phyloP scores from a whole-genome alignment of 2,888 invertebrate species.

The Lysandra coridon region DNA sequence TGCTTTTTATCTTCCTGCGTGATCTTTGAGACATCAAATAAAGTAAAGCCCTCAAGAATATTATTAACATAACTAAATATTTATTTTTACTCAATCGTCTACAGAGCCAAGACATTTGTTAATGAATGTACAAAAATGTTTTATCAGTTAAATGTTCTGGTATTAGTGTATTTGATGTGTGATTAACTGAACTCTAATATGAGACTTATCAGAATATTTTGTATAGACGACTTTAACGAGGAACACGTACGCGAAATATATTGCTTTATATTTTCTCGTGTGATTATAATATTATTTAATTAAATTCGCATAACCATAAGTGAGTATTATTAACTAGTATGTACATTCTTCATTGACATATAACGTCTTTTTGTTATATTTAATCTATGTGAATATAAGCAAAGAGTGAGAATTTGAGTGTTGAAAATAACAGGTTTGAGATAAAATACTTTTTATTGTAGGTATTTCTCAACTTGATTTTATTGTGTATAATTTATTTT shows the following conservation, averaged over 20 bases:
- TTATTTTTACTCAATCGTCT: not conserved
- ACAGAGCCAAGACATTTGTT: not conserved
- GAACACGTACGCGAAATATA: slow-evolving; percentile 14
- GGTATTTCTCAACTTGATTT: not conserved
- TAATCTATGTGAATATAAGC: not conserved
- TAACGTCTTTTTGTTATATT: not conserved
- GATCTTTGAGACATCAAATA: not conserved
- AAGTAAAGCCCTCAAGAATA: not conserved
- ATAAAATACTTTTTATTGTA: not conserved
- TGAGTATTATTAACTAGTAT: not conserved
- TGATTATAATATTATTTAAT: not conserved
- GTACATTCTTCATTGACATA: not conserved
- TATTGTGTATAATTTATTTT: not conserved
- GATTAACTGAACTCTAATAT: slow-evolving; percentile 26
- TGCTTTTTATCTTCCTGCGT: not conserved
- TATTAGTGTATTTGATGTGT: slow-evolving; percentile 30
- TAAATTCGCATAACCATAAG: not conserved
- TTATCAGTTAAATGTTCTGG: slow-evolving; percentile 41
- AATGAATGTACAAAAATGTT: not conserved
- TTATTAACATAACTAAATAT: not conserved
- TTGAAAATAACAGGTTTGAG: not conserved
- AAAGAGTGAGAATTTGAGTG: slow-evolving; percentile 1
- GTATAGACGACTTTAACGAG: not conserved
- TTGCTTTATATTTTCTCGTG: slow-evolving; percentile 17
- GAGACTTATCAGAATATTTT: not conserved